Conservation (phyloP, 2,113 vertebrate species). For the Fregetta grallaria region DNA sequence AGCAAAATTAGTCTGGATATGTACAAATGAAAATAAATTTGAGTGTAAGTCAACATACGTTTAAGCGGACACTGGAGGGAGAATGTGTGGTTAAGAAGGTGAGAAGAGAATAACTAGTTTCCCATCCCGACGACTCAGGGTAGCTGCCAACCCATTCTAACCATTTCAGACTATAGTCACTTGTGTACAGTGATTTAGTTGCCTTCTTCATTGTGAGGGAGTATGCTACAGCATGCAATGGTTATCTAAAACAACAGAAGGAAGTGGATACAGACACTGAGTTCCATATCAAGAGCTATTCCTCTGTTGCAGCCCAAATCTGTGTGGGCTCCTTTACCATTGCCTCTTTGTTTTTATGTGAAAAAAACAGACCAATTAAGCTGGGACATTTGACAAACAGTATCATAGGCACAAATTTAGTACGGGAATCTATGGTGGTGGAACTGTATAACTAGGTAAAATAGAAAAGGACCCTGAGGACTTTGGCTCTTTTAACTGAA, state of each 20-base stretch:
- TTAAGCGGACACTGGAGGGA: not conserved
- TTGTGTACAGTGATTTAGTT: not conserved
- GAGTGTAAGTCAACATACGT: not conserved
- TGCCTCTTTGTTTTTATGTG: not conserved
- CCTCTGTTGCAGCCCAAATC: not conserved
- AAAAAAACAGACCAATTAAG: not conserved
- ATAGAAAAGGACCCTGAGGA: not conserved
- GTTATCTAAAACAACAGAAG: not conserved
- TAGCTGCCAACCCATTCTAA: not conserved
- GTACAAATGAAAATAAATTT: not conserved
- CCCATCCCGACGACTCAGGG: not conserved
- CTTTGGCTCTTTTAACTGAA: not conserved
- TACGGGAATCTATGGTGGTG: not conserved
- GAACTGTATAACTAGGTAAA: not conserved
- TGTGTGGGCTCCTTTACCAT: not conserved
- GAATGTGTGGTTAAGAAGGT: not conserved
- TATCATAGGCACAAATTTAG: not conserved
- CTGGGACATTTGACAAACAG: not conserved
- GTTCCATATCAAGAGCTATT: not conserved
- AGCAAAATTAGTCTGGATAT: not conserved
- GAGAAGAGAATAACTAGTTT: not conserved
- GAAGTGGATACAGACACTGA: not conserved
- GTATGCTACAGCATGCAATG: accelerated
- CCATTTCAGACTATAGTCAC: not conserved
- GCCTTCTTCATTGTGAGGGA: not conserved